A percentile compares a stretch with the other conserved stretches of the same genome.
phyloP scores from a whole-genome alignment of 2,797 vertebrate species.

The Okamejei kenojei region DNA sequence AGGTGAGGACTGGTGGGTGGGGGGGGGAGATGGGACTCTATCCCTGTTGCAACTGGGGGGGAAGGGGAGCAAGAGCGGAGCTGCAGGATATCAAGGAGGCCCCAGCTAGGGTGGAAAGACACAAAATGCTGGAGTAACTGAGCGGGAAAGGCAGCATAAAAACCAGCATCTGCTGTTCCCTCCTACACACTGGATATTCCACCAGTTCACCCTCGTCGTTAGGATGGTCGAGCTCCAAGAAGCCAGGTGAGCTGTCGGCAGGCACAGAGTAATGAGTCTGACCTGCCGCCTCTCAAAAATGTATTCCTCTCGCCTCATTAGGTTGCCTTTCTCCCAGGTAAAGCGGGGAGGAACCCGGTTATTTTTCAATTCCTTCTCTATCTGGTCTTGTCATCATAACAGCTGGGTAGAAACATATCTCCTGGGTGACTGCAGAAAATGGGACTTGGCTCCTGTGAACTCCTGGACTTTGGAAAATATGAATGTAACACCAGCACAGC shows the following conservation, averaged over 20 bases:
- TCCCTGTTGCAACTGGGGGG: too few relatives aligned
- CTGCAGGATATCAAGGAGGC: too few relatives aligned
- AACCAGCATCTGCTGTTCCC: too few relatives aligned
- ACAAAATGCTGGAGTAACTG: too few relatives aligned
- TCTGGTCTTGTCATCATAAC: neutral
- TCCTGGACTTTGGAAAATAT: neutral
- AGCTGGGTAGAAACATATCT: neutral
- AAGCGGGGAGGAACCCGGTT: neutral
- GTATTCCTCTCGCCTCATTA: neutral
- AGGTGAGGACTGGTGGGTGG: too few relatives aligned
- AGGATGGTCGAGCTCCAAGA: too few relatives aligned
- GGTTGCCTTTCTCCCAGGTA: too few relatives aligned
- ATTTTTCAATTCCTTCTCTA: neutral
- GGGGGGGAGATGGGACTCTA: too few relatives aligned
- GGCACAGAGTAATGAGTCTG: neutral
- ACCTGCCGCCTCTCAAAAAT: neutral
- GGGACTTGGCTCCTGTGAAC: neutral
- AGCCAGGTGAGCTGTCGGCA: neutral
- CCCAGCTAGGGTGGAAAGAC: too few relatives aligned
- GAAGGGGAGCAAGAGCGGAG: too few relatives aligned
- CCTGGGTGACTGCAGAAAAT: neutral
- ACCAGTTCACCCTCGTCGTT: neutral
- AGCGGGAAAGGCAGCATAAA: too few relatives aligned
- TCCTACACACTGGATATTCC: neutral
- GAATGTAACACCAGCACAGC: neutral